Evolutionary conservation across 2,113 vertebrate genomes (phyloP).

Genomic region (Campylomormyrus numenius): DNA sequence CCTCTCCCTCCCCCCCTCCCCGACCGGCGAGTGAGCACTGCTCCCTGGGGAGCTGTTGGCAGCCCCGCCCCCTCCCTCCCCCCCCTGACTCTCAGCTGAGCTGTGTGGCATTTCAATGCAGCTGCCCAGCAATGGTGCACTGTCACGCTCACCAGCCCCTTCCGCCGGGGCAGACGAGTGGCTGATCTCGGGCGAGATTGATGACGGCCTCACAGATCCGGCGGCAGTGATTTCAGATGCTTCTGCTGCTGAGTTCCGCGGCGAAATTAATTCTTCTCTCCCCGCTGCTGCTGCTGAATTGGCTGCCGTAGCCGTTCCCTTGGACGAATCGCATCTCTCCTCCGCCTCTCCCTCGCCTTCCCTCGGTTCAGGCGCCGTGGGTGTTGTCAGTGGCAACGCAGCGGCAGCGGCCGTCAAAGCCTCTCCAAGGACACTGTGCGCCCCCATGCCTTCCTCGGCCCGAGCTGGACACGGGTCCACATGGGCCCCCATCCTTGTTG

Average conservation of each 20-base stretch:
- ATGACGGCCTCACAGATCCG: conserved; percentile 32
- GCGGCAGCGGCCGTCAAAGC: conserved; percentile 42
- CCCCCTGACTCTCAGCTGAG: conserved; percentile 45
- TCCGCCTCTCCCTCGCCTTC: conserved; percentile 50
- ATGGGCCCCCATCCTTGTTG: conserved; percentile 35
- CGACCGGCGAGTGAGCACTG: conserved; percentile 33
- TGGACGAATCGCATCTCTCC: conserved; percentile 43
- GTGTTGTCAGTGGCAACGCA: conserved; percentile 62
- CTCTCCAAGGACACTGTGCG: conserved; percentile 51
- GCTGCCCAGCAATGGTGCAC: conserved; percentile 38
- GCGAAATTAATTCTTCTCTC: conserved; percentile 29
- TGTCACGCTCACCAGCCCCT: conserved; percentile 24
- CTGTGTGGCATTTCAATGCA: conserved; percentile 54
- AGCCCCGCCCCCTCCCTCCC: conserved; percentile 27
- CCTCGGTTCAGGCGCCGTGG: conserved; percentile 61
- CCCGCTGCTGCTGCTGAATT: conserved; percentile 35
- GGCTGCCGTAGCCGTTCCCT: conserved; percentile 37
- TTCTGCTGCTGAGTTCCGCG: conserved; percentile 29
- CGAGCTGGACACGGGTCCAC: conserved; percentile 34
- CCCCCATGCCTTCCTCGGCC: conserved; percentile 44
- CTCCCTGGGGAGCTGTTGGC: conserved; percentile 29
- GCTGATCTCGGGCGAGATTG: conserved; percentile 42
- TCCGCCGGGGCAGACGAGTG: conserved; percentile 41
- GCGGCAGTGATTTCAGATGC: conserved; percentile 27
- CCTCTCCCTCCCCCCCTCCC: conserved; percentile 44